Base-by-base conservation (phyloP, 2,888 invertebrate genomes). In the Biston stratarius region DNA sequence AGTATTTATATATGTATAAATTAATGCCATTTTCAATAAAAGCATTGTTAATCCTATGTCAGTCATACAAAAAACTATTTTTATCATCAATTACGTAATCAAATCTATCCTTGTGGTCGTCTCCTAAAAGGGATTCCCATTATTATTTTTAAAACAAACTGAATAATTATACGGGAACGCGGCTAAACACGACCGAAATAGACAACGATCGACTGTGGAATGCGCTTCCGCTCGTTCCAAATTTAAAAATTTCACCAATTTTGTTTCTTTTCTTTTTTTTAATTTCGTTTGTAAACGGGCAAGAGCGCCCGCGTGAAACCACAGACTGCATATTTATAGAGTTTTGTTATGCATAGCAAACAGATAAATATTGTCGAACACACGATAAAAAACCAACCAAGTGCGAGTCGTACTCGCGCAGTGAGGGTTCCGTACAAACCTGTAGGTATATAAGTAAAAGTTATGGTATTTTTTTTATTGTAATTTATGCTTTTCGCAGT, bases 201-300 rank as follows among this genome's bases (percentile, higher is more conserved):
- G 86, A 80, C 77, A 74, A 74, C 75, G 81, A 64, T 73, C 79
- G 77, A 70, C 65, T 73, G 64, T 24, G 85, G 86, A 85, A 87
- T 87, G 85, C 80, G 81, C 86, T 87, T 86, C 86, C 87, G 85
- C 77, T 72, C 79, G 82, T 81, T 85, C 86, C 83, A 83, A 81
- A 68, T 74, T 73, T 69, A 66, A 73, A 70, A 64, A 61, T 77
- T 81, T 82, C 81, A 82, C 78, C 69, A 70, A 74, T 63, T 75
- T 75, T 73, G 74, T 74, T 71, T 71, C 72, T 75, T 77, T 73
- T n/a, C n/a, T n/a, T 75, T 73, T 71, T 24, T 24, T 24, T 24
- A 24, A 72, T 76, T 75, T 77, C 71, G 77, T 76, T 77, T 73
- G 70, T 71, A 75, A 78, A 77, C 74, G 74, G 69, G 47, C 60